Evolutionary conservation across 2,888 invertebrate species (phyloP).

Genomic region (Pseudococcus longispinus): DNA sequence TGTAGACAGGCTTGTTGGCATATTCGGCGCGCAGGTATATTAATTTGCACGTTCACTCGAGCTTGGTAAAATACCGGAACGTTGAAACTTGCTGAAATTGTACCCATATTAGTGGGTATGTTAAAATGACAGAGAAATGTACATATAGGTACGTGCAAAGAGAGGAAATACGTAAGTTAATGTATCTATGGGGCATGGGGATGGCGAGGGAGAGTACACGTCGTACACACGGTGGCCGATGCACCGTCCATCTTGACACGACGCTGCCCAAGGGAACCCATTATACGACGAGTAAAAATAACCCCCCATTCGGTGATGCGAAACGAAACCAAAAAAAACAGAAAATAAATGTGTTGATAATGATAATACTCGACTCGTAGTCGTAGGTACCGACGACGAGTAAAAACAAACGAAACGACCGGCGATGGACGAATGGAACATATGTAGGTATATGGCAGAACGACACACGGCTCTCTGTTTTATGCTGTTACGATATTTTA

Average conservation of each 20-base stretch:
- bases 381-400: background rate
- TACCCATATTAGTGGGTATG: background rate
- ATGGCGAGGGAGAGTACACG: no score
- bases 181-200: background rate
- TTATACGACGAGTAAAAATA: background rate
- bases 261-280: slow-evolving; percentile 4
- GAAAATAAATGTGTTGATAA: background rate
- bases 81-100: background rate
- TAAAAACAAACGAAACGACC: background rate
- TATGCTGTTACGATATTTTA: background rate
- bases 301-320: slow-evolving; percentile 14
- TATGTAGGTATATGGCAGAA: background rate
- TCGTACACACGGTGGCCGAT: background rate
- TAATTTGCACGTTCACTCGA: slow-evolving; percentile 1
- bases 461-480: background rate
- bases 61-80: background rate
- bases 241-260: background rate
- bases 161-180: slow-evolving; percentile 2
- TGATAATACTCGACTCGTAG: background rate
- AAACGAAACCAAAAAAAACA: background rate
- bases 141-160: background rate
- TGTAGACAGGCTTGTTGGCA: background rate
- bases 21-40: background rate
- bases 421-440: no score
- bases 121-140: background rate